These are phyloP conservation scores for Elephas maximus DNA, from an alignment of 2,113 vertebrate species.

Conservation along the genomic window DNA sequence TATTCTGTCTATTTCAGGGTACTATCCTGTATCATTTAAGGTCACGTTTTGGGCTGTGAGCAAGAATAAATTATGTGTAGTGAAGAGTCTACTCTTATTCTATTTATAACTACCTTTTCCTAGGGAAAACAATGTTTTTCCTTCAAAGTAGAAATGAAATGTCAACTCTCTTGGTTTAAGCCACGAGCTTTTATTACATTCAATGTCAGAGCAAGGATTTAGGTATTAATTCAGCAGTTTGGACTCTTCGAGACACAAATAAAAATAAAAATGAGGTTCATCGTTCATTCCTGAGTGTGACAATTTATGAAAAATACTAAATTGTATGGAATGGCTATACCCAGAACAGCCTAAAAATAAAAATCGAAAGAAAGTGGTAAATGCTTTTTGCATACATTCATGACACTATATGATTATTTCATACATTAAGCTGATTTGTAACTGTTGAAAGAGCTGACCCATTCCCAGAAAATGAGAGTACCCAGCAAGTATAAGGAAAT, in stretches of 20 bases:
- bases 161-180: not conserved
- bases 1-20: constrained; percentile 25
- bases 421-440: constrained; percentile 57
- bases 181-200: constrained; percentile 2
- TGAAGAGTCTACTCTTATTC: constrained; percentile 58
- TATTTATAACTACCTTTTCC: constrained; percentile 3
- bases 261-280: constrained; percentile 40
- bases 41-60: not conserved
- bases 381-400: constrained; percentile 32
- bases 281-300: not conserved
- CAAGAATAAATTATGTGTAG: not conserved
- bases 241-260: not conserved
- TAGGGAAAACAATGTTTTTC: not conserved
- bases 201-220: not conserved
- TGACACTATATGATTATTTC: constrained; percentile 47
- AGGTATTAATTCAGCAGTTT: constrained; percentile 30
- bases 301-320: not conserved
- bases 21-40: not conserved
- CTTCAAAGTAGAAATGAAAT: not conserved
- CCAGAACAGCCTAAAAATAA: constrained; percentile 11
- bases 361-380: not conserved
- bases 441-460: constrained; percentile 52
- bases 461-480: constrained; percentile 57
- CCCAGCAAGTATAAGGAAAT: constrained; percentile 71
- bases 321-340: not conserved